Percentiles rank a stretch among this genome's conserved stretches.
These are phyloP conservation scores for Dinomys branickii DNA, from an alignment of 2,113 vertebrate species.

Conservation along the genomic window DNA sequence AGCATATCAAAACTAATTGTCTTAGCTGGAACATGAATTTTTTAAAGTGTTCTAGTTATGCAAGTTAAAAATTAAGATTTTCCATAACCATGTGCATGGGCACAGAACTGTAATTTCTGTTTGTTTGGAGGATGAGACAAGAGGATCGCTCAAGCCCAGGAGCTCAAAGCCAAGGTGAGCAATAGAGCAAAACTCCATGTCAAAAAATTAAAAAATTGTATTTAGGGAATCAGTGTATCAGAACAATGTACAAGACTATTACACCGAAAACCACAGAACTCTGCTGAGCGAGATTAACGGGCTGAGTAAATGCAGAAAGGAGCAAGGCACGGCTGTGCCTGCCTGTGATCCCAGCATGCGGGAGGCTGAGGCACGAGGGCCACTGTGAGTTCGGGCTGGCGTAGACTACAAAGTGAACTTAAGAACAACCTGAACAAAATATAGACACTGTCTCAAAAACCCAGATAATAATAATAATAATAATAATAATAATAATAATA, in stretches of 20 bases:
- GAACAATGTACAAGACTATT: neutral
- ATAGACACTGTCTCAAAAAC: too few species aligned
- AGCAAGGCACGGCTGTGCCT: neutral
- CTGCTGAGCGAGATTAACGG: neutral
- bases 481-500: too few species aligned
- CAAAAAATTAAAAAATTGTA: too few species aligned
- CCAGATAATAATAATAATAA: too few species aligned
- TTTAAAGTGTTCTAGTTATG: neutral
- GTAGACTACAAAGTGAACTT: neutral
- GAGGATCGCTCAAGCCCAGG: neutral
- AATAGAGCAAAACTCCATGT: too few species aligned
- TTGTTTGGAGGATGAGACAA: neutral
- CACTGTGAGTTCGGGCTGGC: neutral
- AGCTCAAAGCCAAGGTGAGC: neutral
- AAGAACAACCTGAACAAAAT: too few species aligned
- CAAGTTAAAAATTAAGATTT: neutral
- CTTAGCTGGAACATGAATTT: neutral
- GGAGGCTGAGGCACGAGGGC: neutral
- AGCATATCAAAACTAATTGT: neutral
- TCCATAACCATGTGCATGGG: neutral
- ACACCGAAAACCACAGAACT: neutral
- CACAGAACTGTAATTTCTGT: neutral
- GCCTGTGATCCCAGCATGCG: neutral
- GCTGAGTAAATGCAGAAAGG: neutral
- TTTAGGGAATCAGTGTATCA: neutral